phyloP scores from a whole-genome alignment of 2,797 vertebrate genomes.

The Dermochelys coriacea region DNA sequence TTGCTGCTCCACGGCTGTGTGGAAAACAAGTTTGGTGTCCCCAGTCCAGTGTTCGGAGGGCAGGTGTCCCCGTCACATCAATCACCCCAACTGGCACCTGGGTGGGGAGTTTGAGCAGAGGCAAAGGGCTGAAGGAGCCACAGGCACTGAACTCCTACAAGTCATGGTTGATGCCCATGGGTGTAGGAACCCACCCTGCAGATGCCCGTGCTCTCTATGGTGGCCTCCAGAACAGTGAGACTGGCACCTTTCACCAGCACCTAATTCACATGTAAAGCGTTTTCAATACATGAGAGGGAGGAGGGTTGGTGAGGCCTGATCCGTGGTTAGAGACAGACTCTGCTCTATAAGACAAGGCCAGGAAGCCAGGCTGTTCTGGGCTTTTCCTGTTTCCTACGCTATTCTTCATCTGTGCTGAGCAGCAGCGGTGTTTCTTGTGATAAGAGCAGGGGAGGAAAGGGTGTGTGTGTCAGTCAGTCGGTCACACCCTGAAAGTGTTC shows the following conservation, averaged over 20 bases:
- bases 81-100: background rate
- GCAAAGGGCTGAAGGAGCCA: background rate
- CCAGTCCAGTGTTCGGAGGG: background rate
- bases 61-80: background rate
- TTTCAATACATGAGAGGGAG: background rate
- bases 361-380: background rate
- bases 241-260: background rate
- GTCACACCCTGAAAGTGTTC: background rate
- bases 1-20: background rate
- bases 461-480: background rate
- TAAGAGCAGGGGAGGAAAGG: background rate
- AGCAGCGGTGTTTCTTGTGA: background rate
- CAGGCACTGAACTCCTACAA: background rate
- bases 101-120: background rate
- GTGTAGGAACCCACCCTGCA: background rate
- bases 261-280: background rate
- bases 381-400: background rate
- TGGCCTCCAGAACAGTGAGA: background rate
- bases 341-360: background rate
- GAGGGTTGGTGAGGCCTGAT: background rate
- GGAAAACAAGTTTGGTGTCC: background rate
- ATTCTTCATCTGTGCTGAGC: background rate
- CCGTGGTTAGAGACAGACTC: background rate
- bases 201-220: background rate
- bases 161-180: background rate